phyloP scores from a whole-genome alignment of 1,140 invertebrate genomes.

The Thaumatotibia leucotreta region DNA sequence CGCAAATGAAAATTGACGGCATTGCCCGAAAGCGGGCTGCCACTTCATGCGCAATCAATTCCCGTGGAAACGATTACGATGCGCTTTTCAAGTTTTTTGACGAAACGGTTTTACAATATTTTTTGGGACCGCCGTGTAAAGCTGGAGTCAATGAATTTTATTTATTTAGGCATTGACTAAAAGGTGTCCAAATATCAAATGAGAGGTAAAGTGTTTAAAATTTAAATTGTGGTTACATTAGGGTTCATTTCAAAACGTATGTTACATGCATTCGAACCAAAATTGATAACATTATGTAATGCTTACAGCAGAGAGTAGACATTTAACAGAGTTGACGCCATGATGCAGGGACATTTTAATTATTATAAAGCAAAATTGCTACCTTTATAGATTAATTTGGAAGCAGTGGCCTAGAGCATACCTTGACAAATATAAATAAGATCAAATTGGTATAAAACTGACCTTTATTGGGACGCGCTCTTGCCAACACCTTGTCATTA shows the following conservation, averaged over 20 bases:
- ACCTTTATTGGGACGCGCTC: neutral
- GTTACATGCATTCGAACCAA: too few species aligned
- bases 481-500: neutral
- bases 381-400: neutral
- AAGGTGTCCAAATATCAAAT: too few species aligned
- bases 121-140: neutral
- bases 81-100: neutral
- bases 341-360: too few species aligned
- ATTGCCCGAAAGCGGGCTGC: slow-evolving; percentile 9
- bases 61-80: slow-evolving; percentile 7
- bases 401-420: neutral
- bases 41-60: slow-evolving; percentile 12
- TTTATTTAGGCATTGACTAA: too few species aligned
- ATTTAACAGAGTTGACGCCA: too few species aligned
- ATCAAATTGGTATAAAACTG: neutral
- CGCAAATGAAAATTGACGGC: slow-evolving; percentile 9
- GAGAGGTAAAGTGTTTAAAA: too few species aligned
- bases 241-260: too few species aligned
- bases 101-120: neutral
- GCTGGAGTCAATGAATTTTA: too few species aligned
- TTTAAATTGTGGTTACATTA: too few species aligned
- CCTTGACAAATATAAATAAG: neutral
- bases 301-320: too few species aligned
- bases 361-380: too few species aligned
- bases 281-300: too few species aligned